Base-by-base conservation (phyloP, 2,888 invertebrate species). In the Ethmia dodecea region DNA sequence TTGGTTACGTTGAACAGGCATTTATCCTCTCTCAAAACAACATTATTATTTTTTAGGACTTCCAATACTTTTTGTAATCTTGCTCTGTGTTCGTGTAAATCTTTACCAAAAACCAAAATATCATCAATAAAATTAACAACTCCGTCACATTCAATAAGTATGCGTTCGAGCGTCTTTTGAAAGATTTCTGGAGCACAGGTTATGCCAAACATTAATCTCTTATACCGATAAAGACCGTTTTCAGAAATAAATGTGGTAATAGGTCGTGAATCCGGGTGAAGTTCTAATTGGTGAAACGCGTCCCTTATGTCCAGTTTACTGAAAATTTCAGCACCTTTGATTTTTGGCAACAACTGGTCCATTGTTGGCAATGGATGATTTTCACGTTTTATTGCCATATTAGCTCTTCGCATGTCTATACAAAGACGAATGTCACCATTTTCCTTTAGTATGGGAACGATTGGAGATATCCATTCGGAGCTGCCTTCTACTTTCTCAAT, bases 201-300 rank as follows among this genome's bases (percentile, higher is more conserved):
- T 3, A 0, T 18, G 18, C 18, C 18, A 18, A 18, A 18, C 18
- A 18, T 18, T 6, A 18, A 5, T 6, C 18, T 18, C 62, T 68
- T 72, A 38, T 65, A 76, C 29, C 64, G 41, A 37, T 40, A 69
- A 11, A 74, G 31, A 0, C 70, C 70, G 16, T 45, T 46, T 14
- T 18, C 20, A 5, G 31, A 12, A n/a, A 18, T 9, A 20, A 31
- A 27, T 4, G 13, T 36, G 34, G 38, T 38, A 20, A 25, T 5
- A 6, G 5, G 6, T 16, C 16, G 2, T 27, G 27, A 13, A 13
- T 11, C 13, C 3, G 27, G 13, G 9, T 27, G n/a, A 3, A 27
- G 12, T 27, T 11, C 13, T 3, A 27, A 12, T 3, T 27, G 13
- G 13, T 27, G 27, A 27, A 27, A 11, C 6, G 27, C 12, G 5